Evolutionary conservation across 1,140 invertebrate genomes (phyloP).

Genomic region (Drosophila tropicalis): DNA sequence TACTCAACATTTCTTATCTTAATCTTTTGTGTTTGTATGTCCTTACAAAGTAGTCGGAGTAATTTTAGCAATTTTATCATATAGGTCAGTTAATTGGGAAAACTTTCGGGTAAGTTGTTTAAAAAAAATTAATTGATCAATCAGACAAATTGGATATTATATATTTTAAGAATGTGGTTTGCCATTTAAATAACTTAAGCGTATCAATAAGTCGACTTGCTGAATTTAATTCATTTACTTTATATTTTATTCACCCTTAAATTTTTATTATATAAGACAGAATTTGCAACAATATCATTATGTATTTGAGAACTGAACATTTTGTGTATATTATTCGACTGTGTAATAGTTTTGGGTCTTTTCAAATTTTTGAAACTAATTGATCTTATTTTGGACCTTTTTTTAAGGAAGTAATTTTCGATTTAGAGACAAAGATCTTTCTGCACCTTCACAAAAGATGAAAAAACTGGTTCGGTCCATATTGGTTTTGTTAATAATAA

Average conservation of each 20-base stretch:
- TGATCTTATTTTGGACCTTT: too few species aligned
- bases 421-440: neutral
- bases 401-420: too few species aligned
- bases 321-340: too few species aligned
- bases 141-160: neutral
- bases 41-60: neutral
- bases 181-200: neutral
- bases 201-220: neutral
- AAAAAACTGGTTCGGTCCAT: conserved; percentile 1
- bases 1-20: conserved; percentile 23
- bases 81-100: too few species aligned
- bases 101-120: too few species aligned
- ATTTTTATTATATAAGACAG: too few species aligned
- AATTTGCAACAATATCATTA: too few species aligned
- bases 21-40: conserved; percentile 3
- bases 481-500: conserved; percentile 34
- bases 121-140: too few species aligned
- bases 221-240: neutral
- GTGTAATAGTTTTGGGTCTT: too few species aligned
- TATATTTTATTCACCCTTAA: neutral
- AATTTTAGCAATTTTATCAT: too few species aligned
- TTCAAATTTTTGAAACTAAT: too few species aligned
- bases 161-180: neutral
- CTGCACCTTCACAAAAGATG: conserved; percentile 9
- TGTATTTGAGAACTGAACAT: too few species aligned